phyloP scores from a whole-genome alignment of 2,797 vertebrate genomes.

The Corythornis leucogaster region DNA sequence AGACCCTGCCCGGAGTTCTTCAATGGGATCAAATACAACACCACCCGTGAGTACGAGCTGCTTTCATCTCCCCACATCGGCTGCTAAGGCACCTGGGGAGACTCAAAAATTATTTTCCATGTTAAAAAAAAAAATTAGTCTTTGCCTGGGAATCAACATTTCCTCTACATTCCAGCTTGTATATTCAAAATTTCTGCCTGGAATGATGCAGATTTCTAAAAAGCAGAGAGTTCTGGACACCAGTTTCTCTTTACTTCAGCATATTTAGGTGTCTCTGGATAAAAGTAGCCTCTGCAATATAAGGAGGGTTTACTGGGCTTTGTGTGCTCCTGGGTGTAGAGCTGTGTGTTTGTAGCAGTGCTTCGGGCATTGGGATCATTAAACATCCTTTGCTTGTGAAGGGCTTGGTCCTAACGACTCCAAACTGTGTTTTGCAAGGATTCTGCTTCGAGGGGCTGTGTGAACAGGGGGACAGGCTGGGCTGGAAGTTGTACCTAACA shows the following conservation, averaged over 20 bases:
- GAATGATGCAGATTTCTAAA: slow-evolving; percentile 4
- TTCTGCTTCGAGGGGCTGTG: neutral
- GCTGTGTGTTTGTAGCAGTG: neutral
- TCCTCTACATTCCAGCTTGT: slow-evolving; percentile 33
- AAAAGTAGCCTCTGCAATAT: neutral
- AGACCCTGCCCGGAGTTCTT: slow-evolving; percentile 95
- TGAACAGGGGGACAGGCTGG: neutral
- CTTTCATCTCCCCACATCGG: neutral
- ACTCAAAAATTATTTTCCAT: neutral
- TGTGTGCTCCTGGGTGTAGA: neutral
- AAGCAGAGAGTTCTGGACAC: neutral
- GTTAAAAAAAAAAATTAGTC: neutral
- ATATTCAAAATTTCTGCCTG: neutral
- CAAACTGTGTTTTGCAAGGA: neutral
- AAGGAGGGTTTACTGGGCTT: neutral
- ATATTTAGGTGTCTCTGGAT: neutral
- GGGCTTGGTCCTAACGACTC: neutral
- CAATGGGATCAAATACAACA: slow-evolving; percentile 98
- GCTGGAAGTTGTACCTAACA: neutral
- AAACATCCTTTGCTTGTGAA: neutral
- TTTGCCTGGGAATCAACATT: slow-evolving; percentile 11
- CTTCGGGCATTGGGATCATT: neutral
- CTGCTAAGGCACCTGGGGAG: neutral
- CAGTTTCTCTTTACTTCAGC: neutral
- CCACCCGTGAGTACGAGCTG: slow-evolving; percentile 87